phyloP scores from a whole-genome alignment of 1,140 invertebrate genomes.

The Tetramorium alpestre region DNA sequence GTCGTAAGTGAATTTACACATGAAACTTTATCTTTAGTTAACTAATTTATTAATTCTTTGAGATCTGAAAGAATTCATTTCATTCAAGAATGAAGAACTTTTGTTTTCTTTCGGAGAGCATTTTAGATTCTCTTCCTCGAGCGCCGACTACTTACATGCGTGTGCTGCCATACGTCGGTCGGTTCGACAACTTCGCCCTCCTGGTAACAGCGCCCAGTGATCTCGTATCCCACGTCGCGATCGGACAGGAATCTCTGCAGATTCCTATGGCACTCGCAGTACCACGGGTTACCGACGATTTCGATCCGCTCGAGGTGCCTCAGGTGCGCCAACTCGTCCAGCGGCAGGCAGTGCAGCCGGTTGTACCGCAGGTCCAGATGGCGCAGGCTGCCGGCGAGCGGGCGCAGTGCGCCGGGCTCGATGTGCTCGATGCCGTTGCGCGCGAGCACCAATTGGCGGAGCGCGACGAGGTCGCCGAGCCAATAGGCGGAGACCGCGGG shows the following conservation, averaged over 20 bases:
- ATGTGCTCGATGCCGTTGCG: conserved; percentile 69
- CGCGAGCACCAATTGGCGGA: conserved; percentile 73
- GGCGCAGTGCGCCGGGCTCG: conserved; percentile 60
- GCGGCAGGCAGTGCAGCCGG: conserved; percentile 66
- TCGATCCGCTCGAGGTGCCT: conserved; percentile 69
- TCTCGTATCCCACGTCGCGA: conserved; percentile 71
- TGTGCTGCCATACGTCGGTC: background rate
- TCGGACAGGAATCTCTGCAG: conserved; percentile 62
- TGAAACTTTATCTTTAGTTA: no score
- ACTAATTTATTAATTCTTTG: no score
- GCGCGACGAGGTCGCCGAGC: conserved; percentile 73
- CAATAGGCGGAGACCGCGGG: conserved; percentile 60
- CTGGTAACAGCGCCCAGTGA: conserved; percentile 67
- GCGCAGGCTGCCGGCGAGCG: conserved; percentile 58
- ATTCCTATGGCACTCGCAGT: conserved; percentile 66
- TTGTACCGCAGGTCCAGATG: conserved; percentile 70
- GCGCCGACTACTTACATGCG: conserved; percentile 9
- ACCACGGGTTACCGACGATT: conserved; percentile 72
- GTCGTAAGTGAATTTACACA: no score
- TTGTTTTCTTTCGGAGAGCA: no score
- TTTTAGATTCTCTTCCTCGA: no score
- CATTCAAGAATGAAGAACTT: no score
- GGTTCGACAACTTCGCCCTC: conserved; percentile 20
- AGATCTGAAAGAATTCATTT: no score
- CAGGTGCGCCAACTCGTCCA: conserved; percentile 61